phyloP scores from a whole-genome alignment of 1,140 invertebrate genomes.

The Drosophila busckii region DNA sequence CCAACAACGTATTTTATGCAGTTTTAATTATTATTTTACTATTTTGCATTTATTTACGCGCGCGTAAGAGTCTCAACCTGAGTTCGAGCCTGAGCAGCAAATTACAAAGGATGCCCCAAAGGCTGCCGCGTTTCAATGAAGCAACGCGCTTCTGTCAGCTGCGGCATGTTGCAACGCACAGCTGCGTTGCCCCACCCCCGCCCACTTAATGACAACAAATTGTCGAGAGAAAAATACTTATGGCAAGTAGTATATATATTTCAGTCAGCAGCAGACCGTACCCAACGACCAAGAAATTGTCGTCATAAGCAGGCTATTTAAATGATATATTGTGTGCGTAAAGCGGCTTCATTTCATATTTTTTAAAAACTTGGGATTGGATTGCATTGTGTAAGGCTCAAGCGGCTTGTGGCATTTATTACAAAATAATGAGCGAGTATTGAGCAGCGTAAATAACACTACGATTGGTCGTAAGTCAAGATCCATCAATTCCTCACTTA shows the following conservation, averaged over 20 bases:
- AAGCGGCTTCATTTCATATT: no score
- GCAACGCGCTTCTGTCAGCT: conserved; percentile 26
- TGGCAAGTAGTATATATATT: conserved; percentile 51
- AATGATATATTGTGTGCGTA: no score
- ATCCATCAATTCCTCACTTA: no score
- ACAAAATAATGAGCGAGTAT: no score
- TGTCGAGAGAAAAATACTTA: conserved; percentile 61
- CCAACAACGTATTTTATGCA: conserved; percentile 29
- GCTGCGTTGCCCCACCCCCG: conserved; percentile 12
- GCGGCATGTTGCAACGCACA: conserved; percentile 29
- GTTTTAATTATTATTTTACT: conserved; percentile 75
- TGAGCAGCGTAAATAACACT: no score
- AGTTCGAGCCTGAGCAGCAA: not conserved
- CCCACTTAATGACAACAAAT: conserved; percentile 63
- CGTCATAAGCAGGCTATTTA: not conserved
- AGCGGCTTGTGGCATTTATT: no score
- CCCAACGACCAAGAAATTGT: conserved; percentile 24
- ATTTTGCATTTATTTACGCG: conserved; percentile 72
- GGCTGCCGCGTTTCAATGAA: no score
- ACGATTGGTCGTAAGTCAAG: no score
- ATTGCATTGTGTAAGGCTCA: no score
- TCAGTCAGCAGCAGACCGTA: conserved; percentile 24
- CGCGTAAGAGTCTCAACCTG: conserved; percentile 7
- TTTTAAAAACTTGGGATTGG: no score
- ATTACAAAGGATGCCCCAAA: conserved; percentile 19